Percentiles rank a stretch among this genome's conserved stretches.
phyloP scores from a whole-genome alignment of 2,888 invertebrate genomes.

The Trissolcus japonicus region DNA sequence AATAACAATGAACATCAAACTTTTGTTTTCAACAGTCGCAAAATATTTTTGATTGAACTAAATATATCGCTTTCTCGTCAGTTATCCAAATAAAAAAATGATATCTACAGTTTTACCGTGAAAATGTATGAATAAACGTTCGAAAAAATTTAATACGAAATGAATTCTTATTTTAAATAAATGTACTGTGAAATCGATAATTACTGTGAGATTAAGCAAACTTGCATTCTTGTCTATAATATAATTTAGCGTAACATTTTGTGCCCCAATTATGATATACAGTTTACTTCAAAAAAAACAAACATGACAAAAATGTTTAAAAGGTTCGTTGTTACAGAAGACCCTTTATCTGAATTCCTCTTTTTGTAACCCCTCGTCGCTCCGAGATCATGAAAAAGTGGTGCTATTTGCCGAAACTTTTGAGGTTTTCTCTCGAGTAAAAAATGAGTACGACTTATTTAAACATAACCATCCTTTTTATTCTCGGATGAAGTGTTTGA shows the following conservation, averaged over 20 bases:
- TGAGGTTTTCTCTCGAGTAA: background rate
- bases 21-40: slow-evolving; percentile 29
- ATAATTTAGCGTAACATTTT: too few species aligned
- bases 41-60: slow-evolving; percentile 12
- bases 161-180: background rate
- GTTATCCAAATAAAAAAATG: slow-evolving; percentile 32
- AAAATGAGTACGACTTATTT: slow-evolving; percentile 12
- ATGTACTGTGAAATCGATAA: too few species aligned
- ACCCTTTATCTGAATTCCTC: too few species aligned
- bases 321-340: too few species aligned
- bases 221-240: too few species aligned
- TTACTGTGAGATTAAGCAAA: too few species aligned
- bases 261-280: too few species aligned
- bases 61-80: slow-evolving; percentile 35
- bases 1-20: slow-evolving; percentile 46
- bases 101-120: background rate
- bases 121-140: background rate
- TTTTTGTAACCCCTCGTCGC: too few species aligned
- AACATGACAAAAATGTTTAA: too few species aligned
- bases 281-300: too few species aligned
- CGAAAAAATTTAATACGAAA: background rate
- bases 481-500: slow-evolving; percentile 18
- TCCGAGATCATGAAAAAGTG: too few species aligned
- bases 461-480: slow-evolving; percentile 18
- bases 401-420: too few species aligned